Base-by-base conservation (phyloP, 2,797 vertebrate species). In the Sciurus carolinensis region DNA sequence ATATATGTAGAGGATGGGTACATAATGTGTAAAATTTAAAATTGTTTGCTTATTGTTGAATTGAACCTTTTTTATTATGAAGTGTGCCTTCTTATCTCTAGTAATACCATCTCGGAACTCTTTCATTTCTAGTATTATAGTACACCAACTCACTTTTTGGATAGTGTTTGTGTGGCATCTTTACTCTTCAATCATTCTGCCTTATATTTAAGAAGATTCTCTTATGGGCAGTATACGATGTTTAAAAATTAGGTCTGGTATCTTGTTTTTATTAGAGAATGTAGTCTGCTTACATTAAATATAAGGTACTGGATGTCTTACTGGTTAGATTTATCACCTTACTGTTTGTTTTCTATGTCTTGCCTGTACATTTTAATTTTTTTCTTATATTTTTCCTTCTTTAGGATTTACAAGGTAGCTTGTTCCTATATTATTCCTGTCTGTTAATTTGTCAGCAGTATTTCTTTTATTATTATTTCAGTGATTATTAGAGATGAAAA, bases 381-480 rank as follows among this genome's bases (percentile, higher is more conserved):
- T 69, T 62, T 39, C 6, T 22, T 47, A 7, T 54, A 52, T 57
- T 59, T 86, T 17, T 39, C 11, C n/a, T 47, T 50, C 3, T 62
- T 84, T 62, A 52, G 15, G 28, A 87, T 87, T 87, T 50, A 71
- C 44, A 59, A 69, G 5, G 42, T 59, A 28, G 13, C 22, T 88
- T 62, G 26, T 69, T 76, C 26, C 47, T 87, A 33, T 73, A 47
- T 75, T 13, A 73, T 83, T 83, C 4, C 26, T 4, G 15, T 67
- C 26, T 52, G 15, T 84, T 80, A 10, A 17, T n/a, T 71, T 79
- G 20, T 92, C 62, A 71, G 15, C 11, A 83, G 20, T 54, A 83
- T 30, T 75, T 76, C 20, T 75, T 76, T 57, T 59, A 75, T 86
- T 71, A 90, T 57, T 81, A 87, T 73, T 95, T 86, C 44, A 39